Conservation (phyloP, 2,797 vertebrate genomes). For the Siniperca undulata region DNA sequence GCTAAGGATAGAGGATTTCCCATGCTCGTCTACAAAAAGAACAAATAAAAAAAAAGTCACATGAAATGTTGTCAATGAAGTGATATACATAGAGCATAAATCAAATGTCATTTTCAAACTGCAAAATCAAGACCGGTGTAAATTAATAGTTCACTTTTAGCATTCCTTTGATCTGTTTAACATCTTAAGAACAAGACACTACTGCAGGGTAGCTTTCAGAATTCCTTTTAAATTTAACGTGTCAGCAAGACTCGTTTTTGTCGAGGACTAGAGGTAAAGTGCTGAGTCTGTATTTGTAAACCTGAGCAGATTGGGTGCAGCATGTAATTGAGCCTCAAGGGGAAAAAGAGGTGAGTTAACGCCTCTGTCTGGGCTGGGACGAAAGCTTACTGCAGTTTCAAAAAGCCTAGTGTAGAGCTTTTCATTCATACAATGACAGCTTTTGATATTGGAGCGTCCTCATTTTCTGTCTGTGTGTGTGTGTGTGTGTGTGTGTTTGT, state of each 20-base stretch:
- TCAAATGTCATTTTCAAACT: neutral
- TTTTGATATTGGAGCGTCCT: constrained; percentile 17
- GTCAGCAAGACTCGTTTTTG: constrained; percentile 43
- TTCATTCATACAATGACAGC: neutral
- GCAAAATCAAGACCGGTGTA: neutral
- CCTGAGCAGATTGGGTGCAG: constrained; percentile 39
- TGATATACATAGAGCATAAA: neutral
- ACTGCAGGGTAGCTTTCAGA: constrained; percentile 31
- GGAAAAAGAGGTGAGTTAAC: constrained; percentile 23
- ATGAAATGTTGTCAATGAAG: neutral
- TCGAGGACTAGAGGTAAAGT: constrained; percentile 26
- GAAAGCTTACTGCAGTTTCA: constrained; percentile 24
- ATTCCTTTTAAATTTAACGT: constrained; percentile 34
- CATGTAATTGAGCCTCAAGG: constrained; percentile 48
- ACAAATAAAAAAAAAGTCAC: neutral
- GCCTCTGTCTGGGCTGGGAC: constrained; percentile 24
- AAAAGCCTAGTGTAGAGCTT: neutral
- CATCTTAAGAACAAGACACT: constrained; percentile 13
- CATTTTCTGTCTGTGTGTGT: constrained; percentile 25
- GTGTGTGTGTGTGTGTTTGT: constrained; percentile 9
- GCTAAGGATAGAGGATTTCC: neutral
- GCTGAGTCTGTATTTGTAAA: constrained; percentile 58
- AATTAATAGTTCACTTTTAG: constrained; percentile 1
- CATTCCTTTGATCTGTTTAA: constrained; percentile 21
- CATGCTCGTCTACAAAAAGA: neutral